Evolutionary conservation across 2,888 invertebrate genomes (phyloP).

Genomic region (Magallana nippona): DNA sequence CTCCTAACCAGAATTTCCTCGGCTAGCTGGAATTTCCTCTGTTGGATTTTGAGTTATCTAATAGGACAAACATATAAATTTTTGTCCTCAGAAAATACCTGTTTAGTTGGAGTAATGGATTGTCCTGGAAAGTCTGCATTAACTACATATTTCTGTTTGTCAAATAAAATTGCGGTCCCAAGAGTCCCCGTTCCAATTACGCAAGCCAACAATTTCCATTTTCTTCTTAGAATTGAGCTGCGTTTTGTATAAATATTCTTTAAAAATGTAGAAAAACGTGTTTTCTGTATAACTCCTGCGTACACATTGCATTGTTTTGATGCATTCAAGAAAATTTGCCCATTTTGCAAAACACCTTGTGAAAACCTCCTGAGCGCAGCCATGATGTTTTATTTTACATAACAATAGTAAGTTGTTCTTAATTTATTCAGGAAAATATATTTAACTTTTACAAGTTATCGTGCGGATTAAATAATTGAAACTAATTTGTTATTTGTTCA

Average conservation of each 20-base stretch:
- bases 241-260: neutral
- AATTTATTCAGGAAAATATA: neutral
- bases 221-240: neutral
- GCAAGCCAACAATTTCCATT: slow-evolving; percentile 18
- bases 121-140: slow-evolving; percentile 22
- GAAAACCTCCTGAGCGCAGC: neutral
- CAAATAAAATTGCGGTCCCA: neutral
- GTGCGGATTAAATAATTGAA: too few relatives aligned
- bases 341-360: slow-evolving; percentile 13
- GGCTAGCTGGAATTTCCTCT: neutral
- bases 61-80: too few relatives aligned
- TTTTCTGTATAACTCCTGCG: neutral
- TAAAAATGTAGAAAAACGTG: neutral
- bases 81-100: neutral
- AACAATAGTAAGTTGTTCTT: neutral
- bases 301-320: neutral
- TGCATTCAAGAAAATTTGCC: neutral
- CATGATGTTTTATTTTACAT: slow-evolving; percentile 8
- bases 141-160: neutral
- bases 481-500: too few relatives aligned
- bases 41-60: too few relatives aligned
- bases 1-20: neutral
- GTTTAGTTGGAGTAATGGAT: neutral
- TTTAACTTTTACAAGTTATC: too few relatives aligned
- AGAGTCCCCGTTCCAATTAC: neutral